Conservation (phyloP, 2,113 vertebrate genomes). For the Azemiops feae region DNA sequence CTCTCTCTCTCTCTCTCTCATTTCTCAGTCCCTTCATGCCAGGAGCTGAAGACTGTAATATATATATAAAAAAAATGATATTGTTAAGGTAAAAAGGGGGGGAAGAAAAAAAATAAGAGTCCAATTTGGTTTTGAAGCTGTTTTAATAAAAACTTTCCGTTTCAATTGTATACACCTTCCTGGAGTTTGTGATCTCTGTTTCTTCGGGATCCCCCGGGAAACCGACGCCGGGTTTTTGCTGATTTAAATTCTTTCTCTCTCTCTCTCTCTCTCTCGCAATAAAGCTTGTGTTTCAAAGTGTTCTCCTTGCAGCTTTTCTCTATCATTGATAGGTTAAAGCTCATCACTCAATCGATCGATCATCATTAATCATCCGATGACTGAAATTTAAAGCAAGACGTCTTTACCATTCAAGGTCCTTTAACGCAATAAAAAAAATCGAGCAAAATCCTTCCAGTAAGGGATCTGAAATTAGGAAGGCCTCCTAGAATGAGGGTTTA, state of each 20-base stretch:
- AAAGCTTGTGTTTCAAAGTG: constrained; percentile 76
- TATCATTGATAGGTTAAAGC: background rate
- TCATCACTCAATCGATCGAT: background rate
- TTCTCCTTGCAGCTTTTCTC: constrained; percentile 39
- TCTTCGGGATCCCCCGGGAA: constrained; percentile 41
- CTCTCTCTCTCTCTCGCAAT: constrained; percentile 53
- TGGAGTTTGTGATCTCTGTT: constrained; percentile 68
- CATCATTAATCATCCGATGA: background rate
- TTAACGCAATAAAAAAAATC: background rate
- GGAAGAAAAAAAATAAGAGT: constrained; percentile 3
- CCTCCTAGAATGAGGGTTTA: background rate
- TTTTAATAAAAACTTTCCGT: constrained; percentile 71
- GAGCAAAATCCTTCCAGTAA: background rate
- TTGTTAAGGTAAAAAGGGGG: constrained; percentile 68
- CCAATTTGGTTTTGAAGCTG: constrained; percentile 68
- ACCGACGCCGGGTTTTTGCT: constrained; percentile 60
- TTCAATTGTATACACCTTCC: constrained; percentile 66
- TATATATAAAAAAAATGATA: constrained; percentile 66
- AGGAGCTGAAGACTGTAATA: constrained; percentile 76
- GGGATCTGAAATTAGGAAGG: background rate
- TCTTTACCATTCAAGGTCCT: background rate
- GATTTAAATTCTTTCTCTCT: constrained; percentile 75
- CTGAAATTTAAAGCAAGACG: background rate
- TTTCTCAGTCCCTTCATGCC: constrained; percentile 53
- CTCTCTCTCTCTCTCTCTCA: constrained; percentile 24